phyloP scores from a whole-genome alignment of 1,140 invertebrate genomes.

The Cepaea nemoralis region DNA sequence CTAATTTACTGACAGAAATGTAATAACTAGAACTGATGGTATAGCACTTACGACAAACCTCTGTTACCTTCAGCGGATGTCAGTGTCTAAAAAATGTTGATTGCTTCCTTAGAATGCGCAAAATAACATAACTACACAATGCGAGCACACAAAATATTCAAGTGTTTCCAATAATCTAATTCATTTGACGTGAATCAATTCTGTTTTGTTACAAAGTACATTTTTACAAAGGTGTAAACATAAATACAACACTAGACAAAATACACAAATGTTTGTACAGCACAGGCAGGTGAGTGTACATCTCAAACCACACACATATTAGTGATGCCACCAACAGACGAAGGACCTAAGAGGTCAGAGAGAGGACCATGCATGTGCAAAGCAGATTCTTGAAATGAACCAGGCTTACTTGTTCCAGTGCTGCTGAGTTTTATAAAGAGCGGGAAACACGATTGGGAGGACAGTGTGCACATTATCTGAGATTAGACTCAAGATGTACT shows the following conservation, averaged over 20 bases:
- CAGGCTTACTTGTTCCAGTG: constrained; percentile 94
- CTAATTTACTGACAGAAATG: too few species aligned
- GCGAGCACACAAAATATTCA: too few species aligned
- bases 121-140: too few species aligned
- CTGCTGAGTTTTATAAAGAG: constrained; percentile 94
- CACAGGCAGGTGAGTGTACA: constrained; percentile 38
- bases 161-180: too few species aligned
- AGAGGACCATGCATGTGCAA: background rate
- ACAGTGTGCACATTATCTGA: constrained; percentile 71
- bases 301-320: constrained; percentile 28
- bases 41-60: too few species aligned
- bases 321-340: background rate
- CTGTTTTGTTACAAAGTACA: too few species aligned
- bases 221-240: background rate
- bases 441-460: constrained; percentile 89
- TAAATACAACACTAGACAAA: background rate
- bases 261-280: background rate
- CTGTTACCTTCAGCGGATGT: too few species aligned
- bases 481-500: constrained; percentile 75
- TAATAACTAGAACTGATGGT: too few species aligned
- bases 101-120: too few species aligned
- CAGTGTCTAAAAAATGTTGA: too few species aligned
- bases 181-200: too few species aligned
- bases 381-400: background rate
- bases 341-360: background rate